These are phyloP conservation scores for Crax fasciolata DNA, from an alignment of 2,797 vertebrate species.

Conservation along the genomic window DNA sequence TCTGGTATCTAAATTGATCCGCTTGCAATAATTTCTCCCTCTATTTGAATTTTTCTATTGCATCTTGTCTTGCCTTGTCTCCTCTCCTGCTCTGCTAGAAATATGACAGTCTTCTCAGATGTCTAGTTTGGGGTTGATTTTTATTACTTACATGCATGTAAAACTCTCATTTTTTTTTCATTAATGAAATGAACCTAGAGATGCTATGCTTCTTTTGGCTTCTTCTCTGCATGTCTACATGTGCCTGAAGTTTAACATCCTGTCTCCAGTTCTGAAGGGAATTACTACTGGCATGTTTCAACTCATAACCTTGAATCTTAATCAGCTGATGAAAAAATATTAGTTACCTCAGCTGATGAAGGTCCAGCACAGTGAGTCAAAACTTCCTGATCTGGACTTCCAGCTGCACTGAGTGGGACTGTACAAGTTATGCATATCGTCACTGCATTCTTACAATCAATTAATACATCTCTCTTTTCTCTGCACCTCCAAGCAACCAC, in stretches of 20 bases:
- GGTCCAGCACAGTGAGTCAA: conserved; percentile 78
- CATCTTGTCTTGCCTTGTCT: conserved; percentile 3
- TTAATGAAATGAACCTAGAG: conserved; percentile 6
- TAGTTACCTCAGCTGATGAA: conserved; percentile 80
- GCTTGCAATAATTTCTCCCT: conserved; percentile 5
- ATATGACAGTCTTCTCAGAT: neutral
- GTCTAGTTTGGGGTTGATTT: neutral
- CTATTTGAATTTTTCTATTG: neutral
- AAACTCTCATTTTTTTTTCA: neutral
- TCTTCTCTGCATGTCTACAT: conserved; percentile 17
- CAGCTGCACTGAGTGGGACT: conserved; percentile 38
- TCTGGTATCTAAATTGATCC: neutral
- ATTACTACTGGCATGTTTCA: conserved; percentile 77
- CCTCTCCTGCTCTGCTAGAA: neutral
- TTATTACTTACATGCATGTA: neutral
- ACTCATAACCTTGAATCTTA: conserved; percentile 83
- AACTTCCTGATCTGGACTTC: conserved; percentile 73
- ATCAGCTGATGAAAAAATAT: conserved; percentile 74
- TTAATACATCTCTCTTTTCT: neutral
- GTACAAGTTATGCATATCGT: conserved; percentile 13
- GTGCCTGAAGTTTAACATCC: conserved; percentile 63
- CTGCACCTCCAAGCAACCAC: neutral
- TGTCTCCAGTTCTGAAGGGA: conserved; percentile 63
- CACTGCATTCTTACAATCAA: conserved; percentile 37
- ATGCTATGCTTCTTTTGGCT: neutral